Conservation (phyloP, 30 jellyfish, hydroid and myxozoan species). For the Turritopsis rubra region DNA sequence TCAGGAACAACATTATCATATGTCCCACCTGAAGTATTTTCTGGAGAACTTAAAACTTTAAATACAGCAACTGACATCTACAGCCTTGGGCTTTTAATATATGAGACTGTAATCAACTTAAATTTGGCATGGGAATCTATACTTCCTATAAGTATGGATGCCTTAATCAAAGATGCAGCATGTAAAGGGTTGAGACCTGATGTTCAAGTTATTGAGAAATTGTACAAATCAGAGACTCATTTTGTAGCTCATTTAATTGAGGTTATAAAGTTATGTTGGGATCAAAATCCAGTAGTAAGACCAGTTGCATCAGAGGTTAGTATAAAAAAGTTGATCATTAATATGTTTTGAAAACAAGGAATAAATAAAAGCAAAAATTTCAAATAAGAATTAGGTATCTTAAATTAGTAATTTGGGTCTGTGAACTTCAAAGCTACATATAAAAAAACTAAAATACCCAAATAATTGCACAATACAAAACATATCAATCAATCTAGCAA, state of each 20-base stretch:
- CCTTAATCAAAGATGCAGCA: conserved; percentile 13
- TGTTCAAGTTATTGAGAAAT: not conserved
- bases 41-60: conserved; percentile 3
- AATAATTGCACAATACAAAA: not conserved
- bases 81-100: conserved; percentile 17
- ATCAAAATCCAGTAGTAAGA: conserved; percentile 2
- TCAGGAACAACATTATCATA: conserved; percentile 25
- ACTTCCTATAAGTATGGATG: conserved; percentile 14
- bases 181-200: conserved; percentile 16
- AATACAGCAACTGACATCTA: conserved; percentile 16
- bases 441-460: not conserved
- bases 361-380: no score
- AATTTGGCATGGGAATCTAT: conserved; percentile 14
- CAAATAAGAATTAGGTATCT: not conserved
- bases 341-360: not conserved
- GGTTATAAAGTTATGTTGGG: not conserved
- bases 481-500: not conserved
- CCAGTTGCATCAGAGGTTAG: not conserved
- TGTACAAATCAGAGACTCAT: not conserved
- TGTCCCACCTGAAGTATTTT: conserved; percentile 22
- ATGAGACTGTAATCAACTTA: conserved; percentile 14
- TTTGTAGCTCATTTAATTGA: not conserved
- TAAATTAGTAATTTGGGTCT: not conserved
- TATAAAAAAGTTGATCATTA: not conserved
- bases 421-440: not conserved